Evolutionary conservation across 1,140 invertebrate genomes (phyloP), one percentile per base, ranked within the genome.

Genomic region (Papilio aristodemus): DNA sequence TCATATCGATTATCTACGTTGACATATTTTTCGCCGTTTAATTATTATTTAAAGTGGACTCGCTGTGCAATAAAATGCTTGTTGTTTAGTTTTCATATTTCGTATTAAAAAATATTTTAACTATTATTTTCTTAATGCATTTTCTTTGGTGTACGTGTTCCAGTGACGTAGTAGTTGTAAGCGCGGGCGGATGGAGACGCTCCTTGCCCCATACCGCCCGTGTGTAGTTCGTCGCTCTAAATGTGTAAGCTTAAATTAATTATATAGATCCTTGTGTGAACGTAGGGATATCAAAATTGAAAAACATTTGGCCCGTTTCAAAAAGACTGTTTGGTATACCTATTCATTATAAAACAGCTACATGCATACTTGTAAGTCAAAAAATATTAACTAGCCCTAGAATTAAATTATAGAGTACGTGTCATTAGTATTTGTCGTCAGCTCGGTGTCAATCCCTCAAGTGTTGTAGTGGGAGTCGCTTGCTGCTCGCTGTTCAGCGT

Each of bases 321-420:
- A 91, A 83, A 92, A 91, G 91, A 92, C 91, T 92, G 91, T 92
- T 91, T 83, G 84, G 89, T 92, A 91, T 91, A 92, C 90, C 87
- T 89, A 85, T 80, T 87, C 85, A 86, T 86, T 81, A 79, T 84
- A 80, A 79, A 81, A 82, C 83, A 81, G 73, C 80, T 81, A 84
- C 74, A 73, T 76, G 79, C 74, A 81, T 83, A 80, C 76, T 78
- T 82, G 70, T 84, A 84, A 84, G 78, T 79, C 64, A 84, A 84
- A 32, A 79, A 81, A 79, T 77, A 82, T 77, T 74, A 78, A 83
- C 80, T 89, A 90, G 83, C 77, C 72, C 81, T 90, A 88, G 85
- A 79, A 79, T 81, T 75, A 77, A 79, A 83, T 37, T 75, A 72
- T 83, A 79, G 75, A 76, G 77, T 86, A 81, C 76, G 69, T 82